phyloP scores from a whole-genome alignment of 2,113 vertebrate species.

The Perca schrenkii region DNA sequence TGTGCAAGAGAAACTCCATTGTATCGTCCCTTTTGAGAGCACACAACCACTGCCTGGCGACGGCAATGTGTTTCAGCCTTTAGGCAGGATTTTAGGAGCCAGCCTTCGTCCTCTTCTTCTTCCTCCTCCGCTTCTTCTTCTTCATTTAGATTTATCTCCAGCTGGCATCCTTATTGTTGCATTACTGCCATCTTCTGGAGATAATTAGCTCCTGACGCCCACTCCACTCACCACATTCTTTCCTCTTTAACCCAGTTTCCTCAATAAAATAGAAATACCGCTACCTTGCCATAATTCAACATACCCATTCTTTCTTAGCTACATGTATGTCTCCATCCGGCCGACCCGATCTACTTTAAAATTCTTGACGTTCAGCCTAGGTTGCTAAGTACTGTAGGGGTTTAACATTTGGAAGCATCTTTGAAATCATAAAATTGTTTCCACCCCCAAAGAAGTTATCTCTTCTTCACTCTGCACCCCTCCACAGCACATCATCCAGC shows the following conservation, averaged over 20 bases:
- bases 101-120: conserved; percentile 21
- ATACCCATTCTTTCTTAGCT: background rate
- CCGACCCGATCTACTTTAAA: background rate
- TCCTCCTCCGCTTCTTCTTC: conserved; percentile 26
- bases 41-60: conserved; percentile 14
- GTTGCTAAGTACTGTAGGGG: too few relatives aligned
- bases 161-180: background rate
- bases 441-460: too few relatives aligned
- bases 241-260: too few relatives aligned
- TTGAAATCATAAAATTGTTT: too few relatives aligned
- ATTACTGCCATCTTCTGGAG: conserved; percentile 69
- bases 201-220: background rate
- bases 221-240: background rate
- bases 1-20: conserved; percentile 55
- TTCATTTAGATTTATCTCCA: conserved; percentile 1
- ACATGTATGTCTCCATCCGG: background rate
- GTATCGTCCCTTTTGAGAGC: background rate
- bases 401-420: too few relatives aligned
- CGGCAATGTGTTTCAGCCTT: background rate
- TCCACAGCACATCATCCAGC: too few relatives aligned
- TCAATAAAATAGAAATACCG: background rate
- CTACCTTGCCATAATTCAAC: background rate
- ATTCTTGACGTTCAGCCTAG: background rate
- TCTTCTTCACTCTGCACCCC: too few relatives aligned
- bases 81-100: conserved; percentile 9